phyloP scores from a whole-genome alignment of 2,113 vertebrate genomes.

The Dasyprocta punctata region DNA sequence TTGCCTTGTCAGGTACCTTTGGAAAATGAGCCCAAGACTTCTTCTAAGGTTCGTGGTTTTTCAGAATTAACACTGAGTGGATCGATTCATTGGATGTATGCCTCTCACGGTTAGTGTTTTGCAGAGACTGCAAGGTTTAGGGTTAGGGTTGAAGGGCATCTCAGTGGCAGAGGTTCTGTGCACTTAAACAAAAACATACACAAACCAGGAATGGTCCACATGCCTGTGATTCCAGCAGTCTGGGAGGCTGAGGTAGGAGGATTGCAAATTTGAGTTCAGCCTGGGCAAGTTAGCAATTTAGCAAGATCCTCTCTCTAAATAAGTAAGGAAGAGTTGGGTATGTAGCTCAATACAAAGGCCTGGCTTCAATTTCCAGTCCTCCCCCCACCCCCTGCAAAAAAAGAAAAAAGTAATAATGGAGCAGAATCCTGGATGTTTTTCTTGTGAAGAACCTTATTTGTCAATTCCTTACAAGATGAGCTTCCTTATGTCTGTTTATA shows the following conservation, averaged over 20 bases:
- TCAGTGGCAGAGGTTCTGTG: background rate
- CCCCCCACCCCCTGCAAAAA: background rate
- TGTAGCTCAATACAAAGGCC: background rate
- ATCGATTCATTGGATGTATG: background rate
- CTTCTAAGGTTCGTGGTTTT: conserved; percentile 37
- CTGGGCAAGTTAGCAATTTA: background rate
- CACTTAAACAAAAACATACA: background rate
- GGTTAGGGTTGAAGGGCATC: background rate
- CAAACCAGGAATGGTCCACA: background rate
- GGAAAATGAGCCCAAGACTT: conserved; percentile 20
- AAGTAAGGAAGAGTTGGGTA: background rate
- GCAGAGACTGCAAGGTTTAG: background rate
- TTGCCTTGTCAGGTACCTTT: conserved; percentile 26
- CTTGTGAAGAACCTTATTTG: background rate
- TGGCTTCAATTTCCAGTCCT: background rate
- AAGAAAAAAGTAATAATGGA: background rate
- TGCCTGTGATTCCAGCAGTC: background rate
- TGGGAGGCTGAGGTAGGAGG: background rate
- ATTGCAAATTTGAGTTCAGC: background rate
- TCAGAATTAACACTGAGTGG: conserved; percentile 38
- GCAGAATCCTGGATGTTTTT: background rate
- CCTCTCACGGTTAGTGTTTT: background rate
- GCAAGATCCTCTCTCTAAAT: background rate
- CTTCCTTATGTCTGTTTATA: background rate
- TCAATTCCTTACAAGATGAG: background rate